Percentiles rank a stretch among this genome's conserved stretches.
Evolutionary conservation across 1,140 invertebrate species (phyloP).

Genomic region (Diorhabda elongata): DNA sequence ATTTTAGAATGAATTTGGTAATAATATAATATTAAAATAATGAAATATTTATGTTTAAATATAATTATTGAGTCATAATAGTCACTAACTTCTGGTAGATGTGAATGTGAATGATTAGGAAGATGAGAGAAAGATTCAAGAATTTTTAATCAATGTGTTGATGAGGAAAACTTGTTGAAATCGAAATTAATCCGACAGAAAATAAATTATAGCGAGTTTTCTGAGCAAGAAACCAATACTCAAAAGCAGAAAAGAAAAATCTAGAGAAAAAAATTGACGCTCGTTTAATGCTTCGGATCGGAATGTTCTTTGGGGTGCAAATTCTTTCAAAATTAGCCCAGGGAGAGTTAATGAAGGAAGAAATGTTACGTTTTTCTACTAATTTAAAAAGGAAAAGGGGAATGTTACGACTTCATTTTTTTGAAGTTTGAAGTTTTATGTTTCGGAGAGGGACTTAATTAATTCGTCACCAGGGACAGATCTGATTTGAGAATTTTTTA

Average conservation of each 20-base stretch:
- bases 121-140: slow-evolving; percentile 25
- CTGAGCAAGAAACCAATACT: slow-evolving; percentile 22
- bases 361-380: slow-evolving; percentile 45
- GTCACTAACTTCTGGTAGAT: too few relatives aligned
- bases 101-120: too few relatives aligned
- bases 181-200: slow-evolving; percentile 32
- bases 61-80: too few relatives aligned
- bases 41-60: too few relatives aligned
- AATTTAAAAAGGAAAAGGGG: slow-evolving; percentile 41
- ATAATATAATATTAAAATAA: too few relatives aligned
- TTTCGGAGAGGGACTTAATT: slow-evolving; percentile 39
- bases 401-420: slow-evolving; percentile 39
- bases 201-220: slow-evolving; percentile 22
- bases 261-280: slow-evolving; percentile 25
- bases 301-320: slow-evolving; percentile 44
- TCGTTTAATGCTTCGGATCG: slow-evolving; percentile 40
- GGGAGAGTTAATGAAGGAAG: slow-evolving; percentile 45
- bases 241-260: slow-evolving; percentile 19
- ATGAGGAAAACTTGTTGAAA: slow-evolving; percentile 29
- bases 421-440: slow-evolving; percentile 35
- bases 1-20: too few relatives aligned
- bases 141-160: slow-evolving; percentile 34
- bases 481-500: slow-evolving; percentile 41
- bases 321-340: slow-evolving; percentile 45
- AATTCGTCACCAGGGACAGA: slow-evolving; percentile 40